Percentiles rank a stretch among this genome's conserved stretches.
Conservation (phyloP, 2,888 invertebrate genomes). For the Epistrophe grossulariae region DNA sequence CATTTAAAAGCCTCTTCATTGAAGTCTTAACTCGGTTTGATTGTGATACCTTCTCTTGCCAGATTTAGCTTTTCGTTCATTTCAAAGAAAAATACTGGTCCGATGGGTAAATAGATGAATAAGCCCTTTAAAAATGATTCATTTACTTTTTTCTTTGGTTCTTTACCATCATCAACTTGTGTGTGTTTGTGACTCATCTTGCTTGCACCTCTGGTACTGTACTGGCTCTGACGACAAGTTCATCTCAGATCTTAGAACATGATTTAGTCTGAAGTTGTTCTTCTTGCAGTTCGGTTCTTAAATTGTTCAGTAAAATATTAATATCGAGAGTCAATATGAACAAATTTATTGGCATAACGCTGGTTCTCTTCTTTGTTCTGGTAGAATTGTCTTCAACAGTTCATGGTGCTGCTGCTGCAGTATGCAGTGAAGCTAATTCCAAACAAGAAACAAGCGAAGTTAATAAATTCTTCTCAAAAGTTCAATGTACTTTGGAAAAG, state of each 20-base stretch:
- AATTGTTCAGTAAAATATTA: not conserved
- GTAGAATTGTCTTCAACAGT: constrained; percentile 13
- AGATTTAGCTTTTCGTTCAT: not conserved
- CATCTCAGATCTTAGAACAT: constrained; percentile 39
- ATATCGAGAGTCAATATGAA: constrained; percentile 35
- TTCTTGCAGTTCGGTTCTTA: constrained; percentile 59
- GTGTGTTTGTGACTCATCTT: not conserved
- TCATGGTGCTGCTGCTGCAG: constrained; percentile 28
- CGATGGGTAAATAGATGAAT: not conserved
- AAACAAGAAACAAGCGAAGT: constrained; percentile 77
- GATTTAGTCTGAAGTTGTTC: constrained; percentile 59
- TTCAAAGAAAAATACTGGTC: not conserved
- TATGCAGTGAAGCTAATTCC: constrained; percentile 44
- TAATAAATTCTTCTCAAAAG: constrained; percentile 79
- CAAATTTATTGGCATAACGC: constrained; percentile 39
- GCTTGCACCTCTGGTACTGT: not conserved
- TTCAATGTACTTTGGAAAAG: constrained; percentile 81
- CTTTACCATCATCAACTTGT: not conserved
- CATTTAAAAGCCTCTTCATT: constrained; percentile 1
- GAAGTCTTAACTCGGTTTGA: not conserved
- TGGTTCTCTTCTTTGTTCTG: constrained; percentile 31
- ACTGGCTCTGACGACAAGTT: not conserved
- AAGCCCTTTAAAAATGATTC: constrained; percentile 14
- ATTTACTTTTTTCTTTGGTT: not conserved
- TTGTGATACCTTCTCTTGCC: not conserved